Evolutionary conservation across 2,888 invertebrate species (phyloP), one percentile per base, ranked within the genome.

Genomic region (Biston stratarius): DNA sequence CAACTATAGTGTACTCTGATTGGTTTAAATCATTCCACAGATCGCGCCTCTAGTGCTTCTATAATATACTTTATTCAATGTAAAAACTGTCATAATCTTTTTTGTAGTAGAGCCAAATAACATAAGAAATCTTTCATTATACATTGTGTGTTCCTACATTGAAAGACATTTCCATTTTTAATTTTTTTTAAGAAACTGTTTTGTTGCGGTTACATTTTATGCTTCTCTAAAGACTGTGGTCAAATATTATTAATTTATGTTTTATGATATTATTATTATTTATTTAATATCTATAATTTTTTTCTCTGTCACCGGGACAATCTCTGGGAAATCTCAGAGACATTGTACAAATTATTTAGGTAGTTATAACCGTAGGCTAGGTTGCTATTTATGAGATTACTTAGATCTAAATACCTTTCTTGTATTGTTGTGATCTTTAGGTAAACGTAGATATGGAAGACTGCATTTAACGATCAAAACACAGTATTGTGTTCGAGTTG

Each of bases 321-420:
- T 88, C 86, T 86, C 88, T 82, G 81, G 74, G 74, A 77, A 81
- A 82, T 85, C 85, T 88, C 90, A 86, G 89, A 88, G 84, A 82
- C 84, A 88, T 90, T 94, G 92, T 94, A 94, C 93, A 94, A 94
- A 93, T 92, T 92, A 90, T 88, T 88, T 90, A 89, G 85, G 77
- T 90, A 90, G 83, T 75, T 80, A 76, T 87, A 85, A 83, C 77
- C 77, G 45, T 90, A 90, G 85, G 67, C 79, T 90, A 92, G 81
- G 82, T 83, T 82, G 86, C 85, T 92, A 92, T 93, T 94, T 93
- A 94, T 94, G 93, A 94, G 92, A 94, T 94, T 92, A 94, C 86
- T 87, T 91, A 91, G 89, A 87, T 86, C 82, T 84, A 80, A 84
- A 83, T 82, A 87, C 82, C 83, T 87, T 84, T 86, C 55, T 76